A percentile compares a stretch with the other conserved stretches of the same genome.
Evolutionary conservation across 2,797 vertebrate species (phyloP).

Genomic region (Enteromius fasciolatus): DNA sequence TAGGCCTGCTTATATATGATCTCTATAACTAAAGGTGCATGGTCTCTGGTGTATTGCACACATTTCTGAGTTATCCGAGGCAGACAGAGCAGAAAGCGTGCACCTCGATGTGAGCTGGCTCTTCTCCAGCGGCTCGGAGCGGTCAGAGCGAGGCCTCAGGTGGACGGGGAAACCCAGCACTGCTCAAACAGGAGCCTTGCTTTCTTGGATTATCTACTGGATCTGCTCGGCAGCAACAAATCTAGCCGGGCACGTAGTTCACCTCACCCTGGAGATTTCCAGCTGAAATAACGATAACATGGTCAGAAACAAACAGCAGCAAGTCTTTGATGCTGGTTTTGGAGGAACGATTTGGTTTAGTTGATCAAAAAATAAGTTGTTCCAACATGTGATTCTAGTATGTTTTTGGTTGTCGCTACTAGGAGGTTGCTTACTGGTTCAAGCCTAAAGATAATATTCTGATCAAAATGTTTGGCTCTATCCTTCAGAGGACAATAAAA

Average conservation of each 20-base stretch:
- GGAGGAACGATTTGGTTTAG: neutral
- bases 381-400: neutral
- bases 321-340: neutral
- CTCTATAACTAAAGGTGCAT: constrained; percentile 11
- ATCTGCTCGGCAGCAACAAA: neutral
- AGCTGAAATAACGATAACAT: constrained; percentile 4
- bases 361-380: constrained; percentile 11
- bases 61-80: constrained; percentile 3
- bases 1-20: constrained; percentile 1
- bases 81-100: neutral
- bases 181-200: neutral
- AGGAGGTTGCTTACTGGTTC: neutral
- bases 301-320: neutral
- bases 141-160: neutral
- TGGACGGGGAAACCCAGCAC: neutral
- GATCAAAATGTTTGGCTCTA: neutral
- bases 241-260: neutral
- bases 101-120: constrained; percentile 15
- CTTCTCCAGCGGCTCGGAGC: constrained; percentile 19
- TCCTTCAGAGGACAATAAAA: neutral
- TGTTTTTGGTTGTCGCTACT: neutral
- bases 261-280: neutral
- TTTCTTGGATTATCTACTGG: constrained; percentile 27
- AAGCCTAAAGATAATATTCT: neutral
- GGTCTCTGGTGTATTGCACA: neutral